Conservation (phyloP, 53 echinoderm and acorn worm species). For the Echinarachnius parma region DNA sequence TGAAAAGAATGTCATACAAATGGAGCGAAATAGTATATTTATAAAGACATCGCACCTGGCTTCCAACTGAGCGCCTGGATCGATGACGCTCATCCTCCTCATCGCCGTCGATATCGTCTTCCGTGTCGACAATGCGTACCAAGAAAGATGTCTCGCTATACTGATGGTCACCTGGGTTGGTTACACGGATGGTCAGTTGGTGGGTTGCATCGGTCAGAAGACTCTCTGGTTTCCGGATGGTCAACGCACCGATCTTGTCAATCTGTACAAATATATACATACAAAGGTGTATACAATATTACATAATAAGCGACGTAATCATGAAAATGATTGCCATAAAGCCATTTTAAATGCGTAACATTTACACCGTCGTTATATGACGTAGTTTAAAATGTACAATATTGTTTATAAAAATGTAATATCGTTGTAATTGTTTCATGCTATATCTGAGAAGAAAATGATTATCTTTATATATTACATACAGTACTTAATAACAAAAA, state of each 20-base stretch:
- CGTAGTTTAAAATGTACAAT: no score
- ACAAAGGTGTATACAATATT: neutral
- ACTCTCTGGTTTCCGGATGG: neutral
- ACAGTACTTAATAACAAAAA: no score
- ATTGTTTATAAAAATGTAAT: no score
- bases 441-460: no score
- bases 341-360: no score
- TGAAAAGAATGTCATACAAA: no score
- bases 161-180: slow-evolving; percentile 1
- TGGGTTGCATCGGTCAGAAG: neutral
- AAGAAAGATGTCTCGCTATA: neutral
- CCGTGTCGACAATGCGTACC: neutral
- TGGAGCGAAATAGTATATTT: no score
- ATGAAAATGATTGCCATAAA: no score
- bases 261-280: neutral
- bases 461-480: no score
- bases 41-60: neutral
- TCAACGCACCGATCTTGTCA: neutral
- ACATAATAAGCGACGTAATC: no score
- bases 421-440: no score
- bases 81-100: slow-evolving; percentile 5
- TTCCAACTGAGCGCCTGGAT: neutral
- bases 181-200: slow-evolving; percentile 6
- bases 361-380: no score
- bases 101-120: neutral